Conservation (phyloP, 2,888 invertebrate species). For the Tenthredo scrophulariae region DNA sequence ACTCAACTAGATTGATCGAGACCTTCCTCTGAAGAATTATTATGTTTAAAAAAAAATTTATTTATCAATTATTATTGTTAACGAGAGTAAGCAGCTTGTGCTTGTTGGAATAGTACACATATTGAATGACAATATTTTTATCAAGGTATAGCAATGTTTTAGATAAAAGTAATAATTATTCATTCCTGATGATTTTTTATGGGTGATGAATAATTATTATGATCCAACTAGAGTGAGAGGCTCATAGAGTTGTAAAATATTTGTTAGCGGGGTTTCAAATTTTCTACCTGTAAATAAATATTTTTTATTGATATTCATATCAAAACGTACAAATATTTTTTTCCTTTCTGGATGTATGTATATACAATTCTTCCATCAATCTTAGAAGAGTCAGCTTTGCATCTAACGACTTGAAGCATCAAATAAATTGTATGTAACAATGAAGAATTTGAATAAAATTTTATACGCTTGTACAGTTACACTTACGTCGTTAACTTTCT, state of each 20-base stretch:
- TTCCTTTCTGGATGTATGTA: slow-evolving; percentile 11
- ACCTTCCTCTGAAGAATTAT: not conserved
- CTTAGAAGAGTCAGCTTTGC: not conserved
- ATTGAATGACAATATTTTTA: slow-evolving; percentile 46
- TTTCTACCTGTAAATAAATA: slow-evolving; percentile 26
- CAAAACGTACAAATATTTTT: slow-evolving; percentile 27
- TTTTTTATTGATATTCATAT: slow-evolving; percentile 29
- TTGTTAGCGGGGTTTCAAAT: not conserved
- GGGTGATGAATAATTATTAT: slow-evolving; percentile 31
- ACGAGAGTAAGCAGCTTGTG: slow-evolving; percentile 15
- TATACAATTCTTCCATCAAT: not conserved
- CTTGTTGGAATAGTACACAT: slow-evolving; percentile 13
- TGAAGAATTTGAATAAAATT: slow-evolving; percentile 37
- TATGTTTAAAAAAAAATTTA: slow-evolving; percentile 17
- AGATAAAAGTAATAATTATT: slow-evolving; percentile 26
- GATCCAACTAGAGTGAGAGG: not conserved
- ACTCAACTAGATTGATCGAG: too few relatives aligned
- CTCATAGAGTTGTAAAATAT: slow-evolving; percentile 10
- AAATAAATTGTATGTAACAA: slow-evolving; percentile 17
- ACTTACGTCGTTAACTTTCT: not conserved
- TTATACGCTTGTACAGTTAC: slow-evolving; percentile 31
- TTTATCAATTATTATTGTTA: slow-evolving; percentile 41
- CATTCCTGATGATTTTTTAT: slow-evolving; percentile 17
- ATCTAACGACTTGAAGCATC: not conserved
- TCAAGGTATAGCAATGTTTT: not conserved